phyloP scores from a whole-genome alignment of 2,888 invertebrate genomes.

The Patella ulyssiponensis region DNA sequence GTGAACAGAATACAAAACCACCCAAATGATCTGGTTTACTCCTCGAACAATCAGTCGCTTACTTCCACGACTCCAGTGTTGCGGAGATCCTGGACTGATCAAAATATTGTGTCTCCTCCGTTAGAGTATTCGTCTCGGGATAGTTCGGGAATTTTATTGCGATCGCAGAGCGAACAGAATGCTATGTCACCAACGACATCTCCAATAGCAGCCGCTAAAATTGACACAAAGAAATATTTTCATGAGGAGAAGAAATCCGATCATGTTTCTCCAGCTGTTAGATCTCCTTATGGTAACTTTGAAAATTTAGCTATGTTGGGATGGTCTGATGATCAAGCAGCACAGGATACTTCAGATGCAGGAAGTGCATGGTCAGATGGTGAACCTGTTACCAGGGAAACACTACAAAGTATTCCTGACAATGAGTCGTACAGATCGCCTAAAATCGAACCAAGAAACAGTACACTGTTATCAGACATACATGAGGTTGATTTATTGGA shows the following conservation, averaged over 20 bases:
- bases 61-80: background rate
- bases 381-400: background rate
- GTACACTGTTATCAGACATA: background rate
- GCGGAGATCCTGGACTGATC: background rate
- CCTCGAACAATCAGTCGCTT: background rate
- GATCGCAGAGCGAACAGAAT: background rate
- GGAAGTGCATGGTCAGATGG: background rate
- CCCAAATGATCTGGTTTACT: background rate
- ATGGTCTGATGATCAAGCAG: background rate
- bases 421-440: background rate
- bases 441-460: background rate
- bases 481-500: too few species aligned
- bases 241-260: background rate
- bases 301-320: background rate
- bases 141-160: background rate
- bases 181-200: background rate
- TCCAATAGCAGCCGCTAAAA: background rate
- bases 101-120: background rate
- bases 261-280: background rate
- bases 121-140: background rate
- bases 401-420: background rate
- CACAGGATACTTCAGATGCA: background rate
- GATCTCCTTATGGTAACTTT: background rate
- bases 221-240: background rate
- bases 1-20: conserved; percentile 6